phyloP scores from a whole-genome alignment of 1,140 invertebrate species.

The Amphibalanus amphitrite region DNA sequence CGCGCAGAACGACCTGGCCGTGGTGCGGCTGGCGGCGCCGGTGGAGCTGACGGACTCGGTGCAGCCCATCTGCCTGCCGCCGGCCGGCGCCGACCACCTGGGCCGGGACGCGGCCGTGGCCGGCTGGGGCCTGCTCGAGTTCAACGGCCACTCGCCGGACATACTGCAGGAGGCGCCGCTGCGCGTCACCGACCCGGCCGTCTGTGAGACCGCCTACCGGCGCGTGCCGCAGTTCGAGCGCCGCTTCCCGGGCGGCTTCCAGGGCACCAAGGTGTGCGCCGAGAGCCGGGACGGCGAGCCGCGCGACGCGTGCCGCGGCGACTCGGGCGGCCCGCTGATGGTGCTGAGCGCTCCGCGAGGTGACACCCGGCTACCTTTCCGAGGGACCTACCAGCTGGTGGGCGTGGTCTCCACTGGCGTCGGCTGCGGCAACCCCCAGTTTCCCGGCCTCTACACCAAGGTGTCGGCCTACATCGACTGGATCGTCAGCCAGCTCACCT shows the following conservation, averaged over 20 bases:
- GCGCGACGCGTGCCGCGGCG: slow-evolving; percentile 17
- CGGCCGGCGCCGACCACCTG: slow-evolving; percentile 33
- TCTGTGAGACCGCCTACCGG: slow-evolving; percentile 26
- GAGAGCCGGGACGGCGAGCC: not conserved
- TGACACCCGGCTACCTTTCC: too few relatives aligned
- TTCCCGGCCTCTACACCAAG: slow-evolving; percentile 22
- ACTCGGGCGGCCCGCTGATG: slow-evolving; percentile 23
- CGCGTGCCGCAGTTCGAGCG: not conserved
- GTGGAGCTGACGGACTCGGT: slow-evolving; percentile 32
- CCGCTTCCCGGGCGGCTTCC: not conserved
- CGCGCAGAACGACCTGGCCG: slow-evolving; percentile 39
- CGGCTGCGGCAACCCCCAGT: slow-evolving; percentile 18
- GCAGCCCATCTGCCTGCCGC: slow-evolving; percentile 46
- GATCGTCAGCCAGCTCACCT: slow-evolving; percentile 13
- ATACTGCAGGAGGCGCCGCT: slow-evolving; percentile 38
- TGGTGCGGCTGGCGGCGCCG: slow-evolving; percentile 32
- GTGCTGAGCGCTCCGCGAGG: slow-evolving; percentile 3
- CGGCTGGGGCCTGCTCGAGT: slow-evolving; percentile 46
- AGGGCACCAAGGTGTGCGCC: slow-evolving; percentile 13
- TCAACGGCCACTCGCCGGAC: slow-evolving; percentile 33
- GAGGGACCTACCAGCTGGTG: slow-evolving; percentile 17
- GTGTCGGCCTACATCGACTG: slow-evolving; percentile 21
- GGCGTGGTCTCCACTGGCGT: slow-evolving; percentile 21
- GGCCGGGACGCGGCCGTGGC: slow-evolving; percentile 20
- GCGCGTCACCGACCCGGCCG: slow-evolving; percentile 32